These are phyloP conservation scores for Mastomys natalensis DNA, from an alignment of 2,113 vertebrate genomes.

Conservation along the genomic window DNA sequence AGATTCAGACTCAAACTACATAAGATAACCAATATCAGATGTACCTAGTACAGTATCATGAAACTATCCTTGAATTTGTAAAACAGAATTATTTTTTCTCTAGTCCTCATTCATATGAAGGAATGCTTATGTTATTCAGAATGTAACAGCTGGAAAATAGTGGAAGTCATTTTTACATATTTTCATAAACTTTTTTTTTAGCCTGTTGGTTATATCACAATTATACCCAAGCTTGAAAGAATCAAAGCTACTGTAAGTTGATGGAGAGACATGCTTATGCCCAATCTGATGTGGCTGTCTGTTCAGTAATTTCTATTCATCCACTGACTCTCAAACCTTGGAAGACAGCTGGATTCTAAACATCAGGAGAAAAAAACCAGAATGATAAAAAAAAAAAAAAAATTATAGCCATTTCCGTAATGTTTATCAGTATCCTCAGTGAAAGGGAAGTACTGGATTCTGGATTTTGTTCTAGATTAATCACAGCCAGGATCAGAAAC, in stretches of 20 bases:
- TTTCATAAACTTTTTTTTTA: conserved; percentile 1
- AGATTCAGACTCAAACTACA: background rate
- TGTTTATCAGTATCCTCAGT: background rate
- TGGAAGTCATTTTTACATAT: background rate
- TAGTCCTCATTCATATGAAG: background rate
- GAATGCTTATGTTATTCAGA: background rate
- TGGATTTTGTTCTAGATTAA: background rate
- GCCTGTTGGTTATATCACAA: background rate
- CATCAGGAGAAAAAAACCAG: background rate
- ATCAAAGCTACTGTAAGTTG: background rate
- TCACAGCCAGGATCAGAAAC: background rate
- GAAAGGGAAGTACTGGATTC: background rate
- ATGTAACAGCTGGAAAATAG: background rate
- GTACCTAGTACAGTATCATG: background rate
- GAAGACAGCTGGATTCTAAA: background rate
- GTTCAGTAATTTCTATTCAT: background rate
- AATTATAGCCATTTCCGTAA: background rate
- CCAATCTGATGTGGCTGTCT: background rate
- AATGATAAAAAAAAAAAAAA: background rate
- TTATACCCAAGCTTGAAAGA: background rate
- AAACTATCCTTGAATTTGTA: background rate
- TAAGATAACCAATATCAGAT: background rate
- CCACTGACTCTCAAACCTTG: background rate
- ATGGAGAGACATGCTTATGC: background rate
- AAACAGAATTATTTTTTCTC: background rate